Evolutionary conservation across 2,888 invertebrate species (phyloP).

Genomic region (Orthonevra nobilis): DNA sequence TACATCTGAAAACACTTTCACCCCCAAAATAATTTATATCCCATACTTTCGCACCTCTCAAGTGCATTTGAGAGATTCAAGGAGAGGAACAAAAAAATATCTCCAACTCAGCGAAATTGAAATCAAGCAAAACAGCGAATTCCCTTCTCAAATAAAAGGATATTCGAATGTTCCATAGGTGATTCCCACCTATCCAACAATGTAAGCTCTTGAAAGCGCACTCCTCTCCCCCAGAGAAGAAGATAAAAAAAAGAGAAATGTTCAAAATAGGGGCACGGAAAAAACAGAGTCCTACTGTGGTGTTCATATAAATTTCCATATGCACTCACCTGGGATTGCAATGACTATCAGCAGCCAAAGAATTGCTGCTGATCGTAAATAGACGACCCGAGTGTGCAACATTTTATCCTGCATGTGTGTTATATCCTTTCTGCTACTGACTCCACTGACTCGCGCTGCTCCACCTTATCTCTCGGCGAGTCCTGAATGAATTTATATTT

Average conservation of each 20-base stretch:
- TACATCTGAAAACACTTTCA: constrained; percentile 35
- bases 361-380: constrained; percentile 70
- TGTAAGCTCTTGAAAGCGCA: constrained; percentile 34
- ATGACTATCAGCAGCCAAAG: constrained; percentile 69
- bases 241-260: constrained; percentile 25
- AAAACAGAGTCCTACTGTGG: not conserved
- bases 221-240: constrained; percentile 52
- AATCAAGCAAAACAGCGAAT: constrained; percentile 69
- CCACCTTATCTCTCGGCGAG: constrained; percentile 45
- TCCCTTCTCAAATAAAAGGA: constrained; percentile 44
- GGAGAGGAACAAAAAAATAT: constrained; percentile 18
- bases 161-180: constrained; percentile 41
- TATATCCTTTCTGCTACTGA: constrained; percentile 35
- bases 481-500: constrained; percentile 49
- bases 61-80: constrained; percentile 51
- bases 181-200: constrained; percentile 38
- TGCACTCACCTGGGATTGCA: constrained; percentile 71
- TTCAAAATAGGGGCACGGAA: constrained; percentile 17
- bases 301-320: constrained; percentile 68
- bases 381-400: constrained; percentile 70
- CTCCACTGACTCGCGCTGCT: no score
- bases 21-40: constrained; percentile 55
- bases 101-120: constrained; percentile 65
- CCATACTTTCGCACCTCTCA: constrained; percentile 20
- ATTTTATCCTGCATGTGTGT: constrained; percentile 56